phyloP scores from a whole-genome alignment of 2,888 invertebrate genomes.

The Caprella mutica region DNA sequence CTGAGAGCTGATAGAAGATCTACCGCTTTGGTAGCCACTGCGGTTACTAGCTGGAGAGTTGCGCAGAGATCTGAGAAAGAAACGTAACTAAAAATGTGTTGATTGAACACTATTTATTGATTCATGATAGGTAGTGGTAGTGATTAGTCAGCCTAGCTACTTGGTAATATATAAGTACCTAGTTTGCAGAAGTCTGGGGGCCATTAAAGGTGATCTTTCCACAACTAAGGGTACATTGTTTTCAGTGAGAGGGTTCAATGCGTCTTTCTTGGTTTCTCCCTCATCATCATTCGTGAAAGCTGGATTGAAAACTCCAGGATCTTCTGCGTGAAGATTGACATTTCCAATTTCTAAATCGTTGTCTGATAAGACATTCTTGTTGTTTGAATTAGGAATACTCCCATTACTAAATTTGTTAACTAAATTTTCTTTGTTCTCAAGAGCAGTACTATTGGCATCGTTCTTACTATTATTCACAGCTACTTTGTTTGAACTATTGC shows the following conservation, averaged over 20 bases:
- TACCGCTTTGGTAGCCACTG: conserved; percentile 24
- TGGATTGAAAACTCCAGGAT: conserved; percentile 7
- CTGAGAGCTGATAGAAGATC: conserved; percentile 28
- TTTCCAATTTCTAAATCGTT: neutral
- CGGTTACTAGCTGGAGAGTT: conserved; percentile 28
- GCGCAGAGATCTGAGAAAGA: conserved; percentile 5
- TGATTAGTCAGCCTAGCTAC: no score
- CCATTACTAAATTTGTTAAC: neutral
- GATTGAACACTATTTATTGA: no score
- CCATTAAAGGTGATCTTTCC: no score
- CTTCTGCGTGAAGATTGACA: neutral
- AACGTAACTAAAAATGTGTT: no score
- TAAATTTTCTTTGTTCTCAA: neutral
- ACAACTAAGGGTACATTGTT: no score
- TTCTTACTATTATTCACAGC: neutral
- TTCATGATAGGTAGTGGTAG: no score
- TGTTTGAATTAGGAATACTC: conserved; percentile 7
- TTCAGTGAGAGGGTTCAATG: no score
- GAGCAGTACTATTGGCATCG: neutral
- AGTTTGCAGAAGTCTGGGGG: no score
- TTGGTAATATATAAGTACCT: no score
- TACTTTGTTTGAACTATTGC: neutral
- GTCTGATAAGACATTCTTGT: neutral
- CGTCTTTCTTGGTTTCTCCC: neutral
- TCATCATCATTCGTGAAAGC: neutral